phyloP scores from a whole-genome alignment of 1,140 invertebrate species.

The Vanessa tameamea region DNA sequence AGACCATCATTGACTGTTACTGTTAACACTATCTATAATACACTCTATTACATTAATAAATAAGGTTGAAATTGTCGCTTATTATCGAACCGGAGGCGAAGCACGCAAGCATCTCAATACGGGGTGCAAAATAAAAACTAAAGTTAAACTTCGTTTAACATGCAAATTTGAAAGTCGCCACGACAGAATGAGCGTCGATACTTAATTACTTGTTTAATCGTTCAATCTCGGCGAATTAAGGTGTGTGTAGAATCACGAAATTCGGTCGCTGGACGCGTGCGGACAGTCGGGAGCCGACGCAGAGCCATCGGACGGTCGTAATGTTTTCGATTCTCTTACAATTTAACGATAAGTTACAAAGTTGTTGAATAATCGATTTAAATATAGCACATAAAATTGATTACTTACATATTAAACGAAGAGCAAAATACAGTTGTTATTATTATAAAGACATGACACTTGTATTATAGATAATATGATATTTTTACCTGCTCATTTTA shows the following conservation, averaged over 20 bases:
- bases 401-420: no score
- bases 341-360: no score
- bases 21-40: background rate
- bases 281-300: background rate
- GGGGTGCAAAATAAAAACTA: slow-evolving; percentile 70
- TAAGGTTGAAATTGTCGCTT: background rate
- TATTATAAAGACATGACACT: no score
- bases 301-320: background rate
- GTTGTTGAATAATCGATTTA: no score
- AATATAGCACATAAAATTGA: no score
- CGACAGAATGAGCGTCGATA: slow-evolving; percentile 77
- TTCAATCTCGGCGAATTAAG: slow-evolving; percentile 69
- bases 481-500: no score
- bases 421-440: no score
- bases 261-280: background rate
- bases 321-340: no score
- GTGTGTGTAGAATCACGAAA: slow-evolving; percentile 46
- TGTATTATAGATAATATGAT: no score
- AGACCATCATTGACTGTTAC: slow-evolving; percentile 2
- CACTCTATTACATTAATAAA: background rate
- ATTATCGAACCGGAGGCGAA: slow-evolving; percentile 13
- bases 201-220: slow-evolving; percentile 80
- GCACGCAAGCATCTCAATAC: slow-evolving; percentile 70
- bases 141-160: slow-evolving; percentile 79
- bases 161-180: slow-evolving; percentile 79